Conservation (phyloP, 2,888 invertebrate genomes). For the Sinhomidia bicolor region DNA sequence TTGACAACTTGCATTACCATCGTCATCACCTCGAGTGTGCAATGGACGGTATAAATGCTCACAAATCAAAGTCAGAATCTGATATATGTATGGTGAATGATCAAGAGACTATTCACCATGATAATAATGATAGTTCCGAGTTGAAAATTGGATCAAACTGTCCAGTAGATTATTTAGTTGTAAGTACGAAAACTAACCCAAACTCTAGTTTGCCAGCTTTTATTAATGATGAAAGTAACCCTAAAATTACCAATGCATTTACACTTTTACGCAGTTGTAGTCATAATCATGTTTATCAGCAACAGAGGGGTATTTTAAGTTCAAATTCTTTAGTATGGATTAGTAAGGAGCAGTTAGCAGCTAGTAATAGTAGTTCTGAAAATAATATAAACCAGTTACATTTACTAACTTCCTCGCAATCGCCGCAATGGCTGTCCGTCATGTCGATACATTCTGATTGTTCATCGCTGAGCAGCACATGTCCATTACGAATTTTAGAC, state of each 20-base stretch:
- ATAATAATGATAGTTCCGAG: conserved; percentile 37
- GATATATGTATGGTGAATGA: conserved; percentile 48
- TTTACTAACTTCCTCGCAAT: conserved; percentile 17
- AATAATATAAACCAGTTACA: background rate
- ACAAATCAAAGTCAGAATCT: conserved; percentile 72
- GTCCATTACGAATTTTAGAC: conserved; percentile 61
- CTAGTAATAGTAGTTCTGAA: conserved; percentile 45
- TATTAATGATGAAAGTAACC: background rate
- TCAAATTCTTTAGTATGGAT: conserved; percentile 27
- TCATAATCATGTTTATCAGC: conserved; percentile 9
- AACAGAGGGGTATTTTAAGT: background rate
- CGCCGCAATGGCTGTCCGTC: conserved; percentile 61
- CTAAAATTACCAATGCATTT: conserved; percentile 27
- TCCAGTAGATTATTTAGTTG: conserved; percentile 53
- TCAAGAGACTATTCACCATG: background rate
- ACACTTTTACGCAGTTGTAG: conserved; percentile 31
- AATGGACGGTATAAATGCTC: background rate
- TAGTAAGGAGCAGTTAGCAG: conserved; percentile 23
- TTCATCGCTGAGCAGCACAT: conserved; percentile 65
- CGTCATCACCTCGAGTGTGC: background rate
- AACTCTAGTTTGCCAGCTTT: conserved; percentile 29
- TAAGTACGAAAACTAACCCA: background rate
- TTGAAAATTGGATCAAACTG: conserved; percentile 65
- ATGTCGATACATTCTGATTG: conserved; percentile 64
- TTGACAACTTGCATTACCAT: conserved; percentile 13